Evolutionary conservation across 2,888 invertebrate genomes (phyloP).

Genomic region (Lypha dubia): DNA sequence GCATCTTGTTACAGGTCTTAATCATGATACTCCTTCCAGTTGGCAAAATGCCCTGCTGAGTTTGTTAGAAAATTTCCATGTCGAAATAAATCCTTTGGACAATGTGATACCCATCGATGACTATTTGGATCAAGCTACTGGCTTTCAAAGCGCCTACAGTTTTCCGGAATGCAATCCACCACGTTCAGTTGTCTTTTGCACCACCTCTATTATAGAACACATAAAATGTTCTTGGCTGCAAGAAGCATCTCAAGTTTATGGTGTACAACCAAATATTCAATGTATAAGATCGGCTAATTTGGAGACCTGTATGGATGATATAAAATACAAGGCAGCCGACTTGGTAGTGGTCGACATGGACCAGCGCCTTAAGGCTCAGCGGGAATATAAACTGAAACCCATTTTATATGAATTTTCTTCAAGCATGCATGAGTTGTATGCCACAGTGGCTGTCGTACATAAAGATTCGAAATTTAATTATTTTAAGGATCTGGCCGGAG

Average conservation of each 20-base stretch:
- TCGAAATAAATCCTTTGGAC: constrained; percentile 84
- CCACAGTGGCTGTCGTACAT: constrained; percentile 87
- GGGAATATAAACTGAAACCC: constrained; percentile 84
- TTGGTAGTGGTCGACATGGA: constrained; percentile 89
- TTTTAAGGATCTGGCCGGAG: constrained; percentile 88
- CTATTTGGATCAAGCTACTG: constrained; percentile 86
- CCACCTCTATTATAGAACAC: constrained; percentile 87
- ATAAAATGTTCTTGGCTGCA: constrained; percentile 92
- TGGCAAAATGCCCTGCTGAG: constrained; percentile 86
- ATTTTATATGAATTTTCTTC: constrained; percentile 80
- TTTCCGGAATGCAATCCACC: constrained; percentile 88
- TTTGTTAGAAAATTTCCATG: constrained; percentile 86
- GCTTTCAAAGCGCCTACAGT: constrained; percentile 87
- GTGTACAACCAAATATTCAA: constrained; percentile 90
- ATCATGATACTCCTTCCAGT: constrained; percentile 81
- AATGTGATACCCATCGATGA: constrained; percentile 87
- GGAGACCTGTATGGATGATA: constrained; percentile 88
- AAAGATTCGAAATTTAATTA: constrained; percentile 84
- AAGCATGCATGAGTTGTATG: constrained; percentile 81
- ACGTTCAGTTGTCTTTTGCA: constrained; percentile 87
- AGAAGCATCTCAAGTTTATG: constrained; percentile 89
- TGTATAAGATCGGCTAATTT: constrained; percentile 87
- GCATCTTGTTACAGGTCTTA: constrained; percentile 83
- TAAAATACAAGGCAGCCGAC: constrained; percentile 87
- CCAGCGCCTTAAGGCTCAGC: constrained; percentile 87